Conservation (phyloP, 2,797 vertebrate genomes). For the Gallinago solitaria region DNA sequence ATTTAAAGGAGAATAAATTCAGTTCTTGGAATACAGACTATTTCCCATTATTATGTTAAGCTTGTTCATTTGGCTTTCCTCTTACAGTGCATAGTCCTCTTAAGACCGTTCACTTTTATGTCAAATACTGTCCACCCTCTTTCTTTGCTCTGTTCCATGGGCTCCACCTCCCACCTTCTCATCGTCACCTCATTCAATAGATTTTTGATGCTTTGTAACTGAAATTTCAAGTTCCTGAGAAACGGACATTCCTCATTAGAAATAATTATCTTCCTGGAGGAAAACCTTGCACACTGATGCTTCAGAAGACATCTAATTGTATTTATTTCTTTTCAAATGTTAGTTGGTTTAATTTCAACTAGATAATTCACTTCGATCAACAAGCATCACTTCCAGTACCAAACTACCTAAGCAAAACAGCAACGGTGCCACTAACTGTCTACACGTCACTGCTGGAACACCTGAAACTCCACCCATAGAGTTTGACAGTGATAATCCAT, state of each 20-base stretch:
- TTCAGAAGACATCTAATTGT: background rate
- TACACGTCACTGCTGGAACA: background rate
- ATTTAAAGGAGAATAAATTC: background rate
- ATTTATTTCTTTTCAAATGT: background rate
- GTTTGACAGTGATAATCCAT: background rate
- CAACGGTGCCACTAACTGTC: background rate
- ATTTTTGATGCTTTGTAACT: background rate
- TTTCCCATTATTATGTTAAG: background rate
- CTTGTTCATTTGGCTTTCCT: background rate
- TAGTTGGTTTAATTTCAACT: background rate
- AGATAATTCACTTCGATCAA: background rate
- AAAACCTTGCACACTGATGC: background rate
- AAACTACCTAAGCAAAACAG: background rate
- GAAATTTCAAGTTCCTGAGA: background rate
- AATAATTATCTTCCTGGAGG: background rate
- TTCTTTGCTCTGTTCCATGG: background rate
- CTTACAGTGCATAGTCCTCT: background rate
- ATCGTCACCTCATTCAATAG: background rate
- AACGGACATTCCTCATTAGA: background rate
- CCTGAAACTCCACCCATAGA: rapidly evolving
- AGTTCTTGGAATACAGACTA: background rate
- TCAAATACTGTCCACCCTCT: background rate
- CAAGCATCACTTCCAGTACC: background rate
- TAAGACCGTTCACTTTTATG: background rate
- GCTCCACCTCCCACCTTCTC: background rate